Evolutionary conservation across 2,888 invertebrate genomes (phyloP), one percentile per base, ranked within the genome.

Genomic region (Clivina fossor): DNA sequence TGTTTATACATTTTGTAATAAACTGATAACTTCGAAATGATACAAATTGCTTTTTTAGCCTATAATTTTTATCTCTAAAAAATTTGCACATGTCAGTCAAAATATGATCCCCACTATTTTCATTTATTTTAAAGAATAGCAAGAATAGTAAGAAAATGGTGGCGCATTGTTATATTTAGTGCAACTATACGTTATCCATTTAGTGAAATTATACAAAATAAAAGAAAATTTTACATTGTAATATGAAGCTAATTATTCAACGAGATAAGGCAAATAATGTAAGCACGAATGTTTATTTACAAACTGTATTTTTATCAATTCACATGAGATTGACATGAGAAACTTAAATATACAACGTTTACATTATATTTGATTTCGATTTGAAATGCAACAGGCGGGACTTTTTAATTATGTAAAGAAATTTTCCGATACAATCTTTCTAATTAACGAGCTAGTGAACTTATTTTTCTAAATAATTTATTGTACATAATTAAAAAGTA

Each of bases 301-400:
- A n/a, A n/a, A n/a, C n/a, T n/a, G n/a, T n/a, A n/a, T n/a, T 47
- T 47, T 47, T 47, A 50, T 50, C 32, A 41, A 41, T 40, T 47
- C 33, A 13, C 44, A 30, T 47, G 22, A 22, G 47, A 33, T 44
- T 44, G 44, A 44, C 44, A 44, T 24, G 16, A 41, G 16, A 24
- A 4, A 24, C 8, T 30, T 18, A 44, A 44, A 30, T 18, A 28
- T 16, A 30, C 11, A 11, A 30, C 2, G 18, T n/a, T 7, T 32
- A 44, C 44, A 32, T 32, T 20, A 44, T 44, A 32, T 44, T n/a
- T n/a, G n/a, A n/a, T 44, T 44, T 18, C 44, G 33, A 33, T 4
- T 22, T 30, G 41, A 15, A 11, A 30, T 16, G 50, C 50, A 50
- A 50, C 50, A 40, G 41, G 50, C 41, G 24, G 24, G 33, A 13